A percentile compares a stretch with the other conserved stretches of the same genome.
These are phyloP conservation scores for Bettongia penicillata DNA, from an alignment of 2,113 vertebrate species.

Conservation along the genomic window DNA sequence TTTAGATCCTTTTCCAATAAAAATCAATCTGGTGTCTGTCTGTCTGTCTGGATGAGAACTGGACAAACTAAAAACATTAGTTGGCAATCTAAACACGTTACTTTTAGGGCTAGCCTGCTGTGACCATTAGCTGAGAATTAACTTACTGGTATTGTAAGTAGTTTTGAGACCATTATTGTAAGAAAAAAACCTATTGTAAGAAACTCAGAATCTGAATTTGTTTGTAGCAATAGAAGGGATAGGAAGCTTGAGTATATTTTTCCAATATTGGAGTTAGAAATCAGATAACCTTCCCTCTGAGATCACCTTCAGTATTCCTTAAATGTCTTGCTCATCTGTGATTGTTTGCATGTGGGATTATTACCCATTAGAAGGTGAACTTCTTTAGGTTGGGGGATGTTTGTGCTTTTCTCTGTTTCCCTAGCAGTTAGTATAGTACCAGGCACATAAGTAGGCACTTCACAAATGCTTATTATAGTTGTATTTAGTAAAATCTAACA, in stretches of 20 bases:
- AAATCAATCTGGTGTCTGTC: not conserved
- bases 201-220: constrained; percentile 62
- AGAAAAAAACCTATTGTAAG: not conserved
- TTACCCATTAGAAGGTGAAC: not conserved
- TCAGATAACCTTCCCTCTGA: constrained; percentile 18
- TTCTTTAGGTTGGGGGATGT: not conserved
- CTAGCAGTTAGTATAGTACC: not conserved
- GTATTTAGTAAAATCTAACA: not conserved
- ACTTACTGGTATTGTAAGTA: not conserved
- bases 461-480: not conserved
- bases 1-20: not conserved
- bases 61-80: not conserved
- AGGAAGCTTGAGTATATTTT: constrained; percentile 29
- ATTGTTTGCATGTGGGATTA: not conserved
- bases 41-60: not conserved
- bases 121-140: not conserved
- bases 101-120: not conserved
- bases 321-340: not conserved
- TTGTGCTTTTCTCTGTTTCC: not conserved
- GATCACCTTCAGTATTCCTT: not conserved
- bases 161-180: constrained; percentile 6
- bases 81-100: constrained; percentile 41
- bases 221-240: constrained; percentile 9
- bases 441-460: not conserved
- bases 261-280: constrained; percentile 67